A percentile compares a stretch with the other conserved stretches of the same genome.
These are phyloP conservation scores for Sylvilagus bachmani DNA, from an alignment of 2,113 vertebrate species.

Conservation along the genomic window DNA sequence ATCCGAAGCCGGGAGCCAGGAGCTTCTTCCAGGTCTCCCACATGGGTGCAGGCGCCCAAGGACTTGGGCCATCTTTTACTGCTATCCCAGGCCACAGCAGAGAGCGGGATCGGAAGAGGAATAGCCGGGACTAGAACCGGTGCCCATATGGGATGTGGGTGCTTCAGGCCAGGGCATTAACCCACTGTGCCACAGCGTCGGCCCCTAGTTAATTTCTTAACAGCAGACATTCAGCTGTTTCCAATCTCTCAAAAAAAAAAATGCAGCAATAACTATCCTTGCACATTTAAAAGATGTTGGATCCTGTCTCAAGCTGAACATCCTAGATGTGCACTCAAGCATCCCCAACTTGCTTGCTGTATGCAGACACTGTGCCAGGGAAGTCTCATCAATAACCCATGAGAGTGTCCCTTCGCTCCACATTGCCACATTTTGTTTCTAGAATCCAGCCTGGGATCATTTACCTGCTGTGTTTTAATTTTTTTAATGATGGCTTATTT, in stretches of 20 bases:
- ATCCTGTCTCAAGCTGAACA: neutral
- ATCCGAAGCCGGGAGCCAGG: too few species aligned
- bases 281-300: neutral
- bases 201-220: neutral
- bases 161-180: too few species aligned
- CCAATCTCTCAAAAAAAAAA: neutral
- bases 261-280: neutral
- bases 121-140: too few species aligned
- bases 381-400: neutral
- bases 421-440: neutral
- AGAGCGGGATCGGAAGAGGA: too few species aligned
- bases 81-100: too few species aligned
- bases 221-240: conserved; percentile 1
- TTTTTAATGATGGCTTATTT: neutral
- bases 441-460: neutral
- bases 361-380: neutral
- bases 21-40: too few species aligned
- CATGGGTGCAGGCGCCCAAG: too few species aligned
- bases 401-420: neutral
- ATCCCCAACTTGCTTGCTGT: neutral
- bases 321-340: neutral
- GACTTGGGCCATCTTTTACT: too few species aligned
- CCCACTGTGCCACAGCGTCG: too few species aligned
- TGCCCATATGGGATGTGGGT: too few species aligned
- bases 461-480: neutral